Conservation (phyloP, 2,888 invertebrate species). For the Drosophila vallismaia region DNA sequence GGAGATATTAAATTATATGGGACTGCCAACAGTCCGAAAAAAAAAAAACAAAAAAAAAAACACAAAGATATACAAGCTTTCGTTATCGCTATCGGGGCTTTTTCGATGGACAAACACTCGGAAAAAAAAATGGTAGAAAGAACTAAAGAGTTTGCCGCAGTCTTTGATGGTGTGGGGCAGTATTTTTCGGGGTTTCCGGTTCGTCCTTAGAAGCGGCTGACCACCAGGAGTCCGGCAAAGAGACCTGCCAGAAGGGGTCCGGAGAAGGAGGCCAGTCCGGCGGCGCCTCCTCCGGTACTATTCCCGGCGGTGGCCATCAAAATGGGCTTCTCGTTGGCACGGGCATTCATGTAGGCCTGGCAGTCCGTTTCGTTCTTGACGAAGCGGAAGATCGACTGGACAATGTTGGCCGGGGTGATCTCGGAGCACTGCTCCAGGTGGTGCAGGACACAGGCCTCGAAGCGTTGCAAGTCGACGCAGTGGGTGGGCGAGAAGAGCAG, state of each 20-base stretch:
- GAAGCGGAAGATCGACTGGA: slow-evolving; percentile 90
- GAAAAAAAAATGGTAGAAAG: neutral
- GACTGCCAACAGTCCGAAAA: slow-evolving; percentile 8
- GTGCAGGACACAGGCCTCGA: slow-evolving; percentile 81
- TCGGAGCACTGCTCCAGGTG: slow-evolving; percentile 87
- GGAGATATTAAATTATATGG: slow-evolving; percentile 39
- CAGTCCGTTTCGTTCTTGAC: slow-evolving; percentile 89
- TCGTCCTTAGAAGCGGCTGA: neutral
- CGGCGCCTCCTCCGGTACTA: slow-evolving; percentile 45
- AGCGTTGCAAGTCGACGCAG: slow-evolving; percentile 81
- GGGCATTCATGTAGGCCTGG: slow-evolving; percentile 65
- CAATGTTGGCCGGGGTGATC: slow-evolving; percentile 91
- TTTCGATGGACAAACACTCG: slow-evolving; percentile 8
- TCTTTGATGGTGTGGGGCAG: neutral
- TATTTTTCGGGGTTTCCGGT: neutral
- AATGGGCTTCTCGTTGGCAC: slow-evolving; percentile 65
- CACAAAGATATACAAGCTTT: slow-evolving; percentile 14
- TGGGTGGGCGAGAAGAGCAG: slow-evolving; percentile 86
- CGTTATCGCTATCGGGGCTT: slow-evolving; percentile 12
- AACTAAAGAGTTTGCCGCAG: slow-evolving; percentile 14
- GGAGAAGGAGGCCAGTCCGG: slow-evolving; percentile 39
- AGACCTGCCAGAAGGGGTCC: slow-evolving; percentile 13
- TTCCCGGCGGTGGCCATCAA: slow-evolving; percentile 54
- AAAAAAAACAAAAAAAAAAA: slow-evolving; percentile 11
- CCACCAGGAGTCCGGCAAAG: neutral